These are phyloP conservation scores for Eucera pruinosa DNA, from an alignment of 2,888 invertebrate species.

Conservation along the genomic window DNA sequence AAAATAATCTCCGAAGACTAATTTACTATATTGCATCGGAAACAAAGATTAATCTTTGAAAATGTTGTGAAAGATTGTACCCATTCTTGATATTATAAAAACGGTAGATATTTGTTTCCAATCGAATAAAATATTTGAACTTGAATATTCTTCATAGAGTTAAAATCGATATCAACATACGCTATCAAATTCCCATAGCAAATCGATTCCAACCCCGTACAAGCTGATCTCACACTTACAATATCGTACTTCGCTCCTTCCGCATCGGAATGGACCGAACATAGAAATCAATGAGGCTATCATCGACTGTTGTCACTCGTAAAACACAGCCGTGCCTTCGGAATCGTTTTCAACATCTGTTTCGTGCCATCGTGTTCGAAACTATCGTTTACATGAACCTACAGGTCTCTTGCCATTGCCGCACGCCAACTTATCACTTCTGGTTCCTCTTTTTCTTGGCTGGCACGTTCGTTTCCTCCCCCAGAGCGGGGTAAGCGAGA, in stretches of 20 bases:
- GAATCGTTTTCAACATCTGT: conserved; percentile 22
- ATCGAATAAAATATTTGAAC: too few relatives aligned
- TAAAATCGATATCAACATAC: too few relatives aligned
- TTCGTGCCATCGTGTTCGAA: background rate
- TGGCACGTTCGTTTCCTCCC: conserved; percentile 8
- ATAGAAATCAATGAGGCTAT: conserved; percentile 16
- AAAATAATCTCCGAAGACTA: too few relatives aligned
- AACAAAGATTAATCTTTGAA: too few relatives aligned
- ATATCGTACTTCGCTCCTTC: background rate
- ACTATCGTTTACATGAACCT: conserved; percentile 7
- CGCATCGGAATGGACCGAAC: background rate
- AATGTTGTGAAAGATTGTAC: too few relatives aligned
- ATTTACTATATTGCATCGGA: too few relatives aligned
- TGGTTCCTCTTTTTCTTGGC: conserved; percentile 5
- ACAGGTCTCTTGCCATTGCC: background rate
- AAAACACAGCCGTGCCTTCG: conserved; percentile 9
- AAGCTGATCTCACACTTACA: background rate
- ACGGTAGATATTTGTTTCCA: too few relatives aligned
- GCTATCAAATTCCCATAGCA: background rate
- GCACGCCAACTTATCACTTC: background rate
- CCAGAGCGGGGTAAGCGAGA: conserved; percentile 1
- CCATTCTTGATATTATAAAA: too few relatives aligned
- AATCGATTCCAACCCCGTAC: background rate
- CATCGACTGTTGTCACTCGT: conserved; percentile 22
- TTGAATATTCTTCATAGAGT: too few relatives aligned